A percentile compares a stretch with the other conserved stretches of the same genome.
Evolutionary conservation across 2,113 vertebrate genomes (phyloP).

Genomic region (Xenopus tropicalis): UCB_Xtro_10.0 CM004443.2:100481501-100482000

Average conservation of each 20-base stretch:
- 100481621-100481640: not conserved
- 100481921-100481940: no score
- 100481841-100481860: no score
- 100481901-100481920: no score
- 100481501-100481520: not conserved
- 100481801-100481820: no score
- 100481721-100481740: conserved; percentile 41
- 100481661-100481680: conserved; percentile 7
- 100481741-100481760: conserved; percentile 5
- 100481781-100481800: conserved; percentile 5
- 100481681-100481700: conserved; percentile 38
- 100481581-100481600: not conserved
- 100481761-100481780: not conserved
- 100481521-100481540: not conserved
- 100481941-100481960: no score
- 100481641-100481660: not conserved
- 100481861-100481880: no score
- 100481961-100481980: no score
- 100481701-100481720: conserved; percentile 26
- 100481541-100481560: not conserved
- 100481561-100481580: not conserved
- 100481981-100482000: no score
- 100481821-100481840: no score
- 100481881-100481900: no score
- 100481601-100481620: not conserved